Conservation (phyloP, 1,140 invertebrate genomes). For the Anastrepha ludens region DNA sequence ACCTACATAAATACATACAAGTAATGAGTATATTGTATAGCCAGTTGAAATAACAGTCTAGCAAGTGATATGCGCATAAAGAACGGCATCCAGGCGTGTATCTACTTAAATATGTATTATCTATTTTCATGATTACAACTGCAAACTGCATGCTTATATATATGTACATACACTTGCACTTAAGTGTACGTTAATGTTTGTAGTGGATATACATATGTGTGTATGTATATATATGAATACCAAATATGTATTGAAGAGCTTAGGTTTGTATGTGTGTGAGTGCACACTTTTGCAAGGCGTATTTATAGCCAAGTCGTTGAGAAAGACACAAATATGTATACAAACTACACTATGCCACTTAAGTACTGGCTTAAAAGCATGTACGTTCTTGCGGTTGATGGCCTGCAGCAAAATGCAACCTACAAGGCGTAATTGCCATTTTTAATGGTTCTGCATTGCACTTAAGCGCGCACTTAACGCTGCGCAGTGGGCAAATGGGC, state of each 20-base stretch:
- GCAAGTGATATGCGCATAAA: constrained; percentile 9
- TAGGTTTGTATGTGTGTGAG: neutral
- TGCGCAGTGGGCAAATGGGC: constrained; percentile 18
- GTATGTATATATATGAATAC: neutral
- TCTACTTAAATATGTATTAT: neutral
- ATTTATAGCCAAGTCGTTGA: constrained; percentile 14
- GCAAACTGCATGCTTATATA: neutral
- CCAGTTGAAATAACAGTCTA: neutral
- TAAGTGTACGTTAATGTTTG: too few species aligned
- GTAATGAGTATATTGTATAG: neutral
- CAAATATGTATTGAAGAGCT: neutral
- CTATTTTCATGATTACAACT: constrained; percentile 1
- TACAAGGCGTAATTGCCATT: constrained; percentile 34
- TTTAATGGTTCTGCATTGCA: constrained; percentile 43
- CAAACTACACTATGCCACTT: constrained; percentile 1
- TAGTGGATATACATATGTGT: neutral
- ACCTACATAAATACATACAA: neutral
- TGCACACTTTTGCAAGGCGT: neutral
- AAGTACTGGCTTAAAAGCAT: constrained; percentile 22
- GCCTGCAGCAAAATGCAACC: constrained; percentile 44
- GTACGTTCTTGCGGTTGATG: constrained; percentile 20
- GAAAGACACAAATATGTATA: neutral
- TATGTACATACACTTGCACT: neutral
- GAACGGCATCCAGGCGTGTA: neutral
- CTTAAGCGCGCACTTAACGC: constrained; percentile 41